Conservation (phyloP, 2,113 vertebrate genomes). For the Esox niger region DNA sequence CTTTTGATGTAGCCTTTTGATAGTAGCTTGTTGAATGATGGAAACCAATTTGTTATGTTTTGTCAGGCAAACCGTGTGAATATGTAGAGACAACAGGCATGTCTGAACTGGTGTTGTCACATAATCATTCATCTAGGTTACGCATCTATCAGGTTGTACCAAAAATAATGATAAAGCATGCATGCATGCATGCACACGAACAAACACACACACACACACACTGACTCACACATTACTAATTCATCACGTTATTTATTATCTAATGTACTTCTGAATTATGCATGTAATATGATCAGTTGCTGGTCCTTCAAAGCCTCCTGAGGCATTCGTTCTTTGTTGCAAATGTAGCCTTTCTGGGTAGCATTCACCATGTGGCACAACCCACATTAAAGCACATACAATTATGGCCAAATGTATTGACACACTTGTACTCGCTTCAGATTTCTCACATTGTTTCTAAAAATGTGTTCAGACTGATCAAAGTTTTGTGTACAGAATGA, state of each 20-base stretch:
- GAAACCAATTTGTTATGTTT: neutral
- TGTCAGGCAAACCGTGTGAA: neutral
- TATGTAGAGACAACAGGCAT: neutral
- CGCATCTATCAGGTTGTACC: neutral
- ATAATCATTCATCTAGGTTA: neutral
- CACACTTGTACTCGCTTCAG: no score
- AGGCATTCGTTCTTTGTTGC: constrained; percentile 26
- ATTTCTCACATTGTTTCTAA: no score
- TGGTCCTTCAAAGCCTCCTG: constrained; percentile 36
- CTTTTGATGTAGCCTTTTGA: neutral
- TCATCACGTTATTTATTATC: constrained; percentile 64
- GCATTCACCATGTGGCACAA: neutral
- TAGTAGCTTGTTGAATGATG: neutral
- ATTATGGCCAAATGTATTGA: constrained; percentile 3
- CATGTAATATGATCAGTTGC: constrained; percentile 58
- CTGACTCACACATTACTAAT: constrained; percentile 51
- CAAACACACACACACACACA: constrained; percentile 23
- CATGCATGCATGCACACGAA: neutral
- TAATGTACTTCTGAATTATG: constrained; percentile 57
- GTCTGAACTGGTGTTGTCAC: neutral
- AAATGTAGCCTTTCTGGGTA: neutral
- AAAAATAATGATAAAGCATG: neutral
- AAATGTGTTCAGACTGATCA: no score
- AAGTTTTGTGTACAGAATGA: no score
- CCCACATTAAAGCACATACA: neutral